These are phyloP conservation scores for Entomobrya proxima DNA, from an alignment of 2,888 invertebrate species.

Conservation along the genomic window DNA sequence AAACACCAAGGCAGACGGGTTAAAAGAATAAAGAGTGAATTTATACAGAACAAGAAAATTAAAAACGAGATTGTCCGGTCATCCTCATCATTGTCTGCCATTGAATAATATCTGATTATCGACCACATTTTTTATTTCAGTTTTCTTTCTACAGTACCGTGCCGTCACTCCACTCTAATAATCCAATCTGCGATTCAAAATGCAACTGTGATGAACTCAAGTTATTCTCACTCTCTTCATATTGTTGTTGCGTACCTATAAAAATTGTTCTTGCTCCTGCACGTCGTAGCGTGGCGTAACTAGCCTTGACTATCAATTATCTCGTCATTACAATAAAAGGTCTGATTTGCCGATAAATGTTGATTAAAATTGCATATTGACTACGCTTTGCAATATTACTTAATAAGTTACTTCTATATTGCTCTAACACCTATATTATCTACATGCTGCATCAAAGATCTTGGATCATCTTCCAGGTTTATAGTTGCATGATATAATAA, in stretches of 20 bases:
- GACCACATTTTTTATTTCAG: conserved; percentile 6
- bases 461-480: no score
- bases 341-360: conserved; percentile 28
- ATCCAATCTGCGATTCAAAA: conserved; percentile 5
- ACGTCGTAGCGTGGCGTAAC: neutral
- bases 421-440: no score
- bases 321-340: conserved; percentile 38
- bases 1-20: conserved; percentile 32
- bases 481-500: no score
- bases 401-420: no score
- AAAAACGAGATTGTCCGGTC: conserved; percentile 40
- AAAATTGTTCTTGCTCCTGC: neutral
- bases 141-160: neutral
- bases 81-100: neutral
- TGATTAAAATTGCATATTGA: conserved; percentile 33
- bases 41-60: conserved; percentile 9
- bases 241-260: neutral
- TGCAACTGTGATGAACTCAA: conserved; percentile 16
- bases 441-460: no score
- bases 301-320: conserved; percentile 54
- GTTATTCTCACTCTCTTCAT: neutral
- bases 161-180: neutral
- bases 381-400: no score
- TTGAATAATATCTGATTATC: conserved; percentile 19
- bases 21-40: conserved; percentile 8